Evolutionary conservation across 2,797 vertebrate species (phyloP), one percentile per base, ranked within the genome.

Genomic region (Eospalax fontanierii): DNA sequence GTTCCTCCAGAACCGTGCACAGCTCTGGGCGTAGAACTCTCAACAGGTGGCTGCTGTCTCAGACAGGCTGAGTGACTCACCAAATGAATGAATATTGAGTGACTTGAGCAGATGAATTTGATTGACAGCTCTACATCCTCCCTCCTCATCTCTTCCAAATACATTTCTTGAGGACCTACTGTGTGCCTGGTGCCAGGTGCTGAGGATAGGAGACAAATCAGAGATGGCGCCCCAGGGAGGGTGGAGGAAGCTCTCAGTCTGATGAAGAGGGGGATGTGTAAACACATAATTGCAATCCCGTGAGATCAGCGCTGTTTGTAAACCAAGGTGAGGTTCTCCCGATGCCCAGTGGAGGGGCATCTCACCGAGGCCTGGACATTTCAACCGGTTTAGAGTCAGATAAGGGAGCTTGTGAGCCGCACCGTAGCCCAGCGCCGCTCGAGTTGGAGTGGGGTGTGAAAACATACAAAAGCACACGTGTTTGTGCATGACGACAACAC

Each of bases 151-250:
- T 35, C 78, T 38, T 70, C 71, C 6, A 0, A 82, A 46, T 85
- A 11, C 15, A 6, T 70, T 81, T 68, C 30, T 21, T 85, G 89
- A 93, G 83, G 54, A 71, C 92, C 92, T 93, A 85, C 82, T 85
- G 54, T 71, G 73, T 81, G 61, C 87, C 22, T 0, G 2, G 68
- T 12, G 6, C 59, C 22, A 0, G 61, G 50, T 19, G 2, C 50
- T 70, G 59, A 66, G 33, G 30, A 35, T 5, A 12, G 30, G 40
- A n/a, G 80, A 38, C 22, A 54, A 80, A 12, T 87, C n/a, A n/a
- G 79, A 40, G 10, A 1, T 22, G 5, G 38, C 0, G 0, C n/a
- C 70, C 71, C 24, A 1, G 2, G 79, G 35, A 82, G 12, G 26
- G 33, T 8, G 59, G n/a, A 63, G 54, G 46, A 63, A 38, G 22